A percentile compares a stretch with the other conserved stretches of the same genome.
Evolutionary conservation across 2,797 vertebrate genomes (phyloP).

Genomic region (Clarias pachynema): DNA sequence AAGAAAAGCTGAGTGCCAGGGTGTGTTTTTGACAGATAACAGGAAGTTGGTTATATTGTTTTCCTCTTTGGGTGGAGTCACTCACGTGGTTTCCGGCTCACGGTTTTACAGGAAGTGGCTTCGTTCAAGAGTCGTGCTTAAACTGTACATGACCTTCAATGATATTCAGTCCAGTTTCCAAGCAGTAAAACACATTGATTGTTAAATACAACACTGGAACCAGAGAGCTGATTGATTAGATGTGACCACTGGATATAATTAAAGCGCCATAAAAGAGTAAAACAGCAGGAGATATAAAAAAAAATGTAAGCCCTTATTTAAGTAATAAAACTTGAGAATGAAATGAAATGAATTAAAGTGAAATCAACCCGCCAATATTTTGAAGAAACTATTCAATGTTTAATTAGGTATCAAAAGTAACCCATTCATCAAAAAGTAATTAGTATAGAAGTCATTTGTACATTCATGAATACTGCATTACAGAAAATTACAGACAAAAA

Average conservation of each 20-base stretch:
- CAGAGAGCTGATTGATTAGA: constrained; percentile 19
- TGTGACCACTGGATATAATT: constrained; percentile 13
- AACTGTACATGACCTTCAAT: not conserved
- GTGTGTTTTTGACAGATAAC: constrained; percentile 14
- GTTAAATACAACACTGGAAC: not conserved
- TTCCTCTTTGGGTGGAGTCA: constrained; percentile 34
- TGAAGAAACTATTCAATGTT: constrained; percentile 13
- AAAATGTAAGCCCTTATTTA: not conserved
- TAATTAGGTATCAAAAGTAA: constrained; percentile 22
- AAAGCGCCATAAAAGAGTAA: constrained; percentile 13
- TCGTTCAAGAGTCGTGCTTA: constrained; percentile 3
- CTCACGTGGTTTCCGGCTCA: constrained; percentile 30
- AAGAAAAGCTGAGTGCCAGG: not conserved
- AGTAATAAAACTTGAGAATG: constrained; percentile 2
- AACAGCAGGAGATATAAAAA: not conserved
- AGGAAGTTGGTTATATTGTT: constrained; percentile 24
- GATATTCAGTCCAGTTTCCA: constrained; percentile 5
- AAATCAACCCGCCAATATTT: not conserved
- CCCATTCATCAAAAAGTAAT: constrained; percentile 27
- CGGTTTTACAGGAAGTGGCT: constrained; percentile 17
- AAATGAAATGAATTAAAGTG: constrained; percentile 10
- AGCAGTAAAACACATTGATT: not conserved
- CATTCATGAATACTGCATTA: constrained; percentile 27
- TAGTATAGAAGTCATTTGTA: constrained; percentile 16
- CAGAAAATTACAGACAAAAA: constrained; percentile 1